phyloP scores from a whole-genome alignment of 1,140 invertebrate genomes.

The Temnothorax curvispinosus region DNA sequence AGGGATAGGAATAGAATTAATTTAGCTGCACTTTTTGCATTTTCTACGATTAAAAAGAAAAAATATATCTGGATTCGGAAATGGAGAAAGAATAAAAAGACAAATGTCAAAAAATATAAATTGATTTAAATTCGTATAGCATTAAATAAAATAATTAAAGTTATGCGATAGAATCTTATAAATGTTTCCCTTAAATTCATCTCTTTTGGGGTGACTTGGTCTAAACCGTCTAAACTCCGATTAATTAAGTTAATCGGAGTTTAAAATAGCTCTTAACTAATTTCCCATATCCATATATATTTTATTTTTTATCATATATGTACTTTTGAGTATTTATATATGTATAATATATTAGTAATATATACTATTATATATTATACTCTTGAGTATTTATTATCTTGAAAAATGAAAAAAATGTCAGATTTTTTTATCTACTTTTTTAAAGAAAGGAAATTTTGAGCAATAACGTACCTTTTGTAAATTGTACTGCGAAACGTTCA shows the following conservation, averaged over 20 bases:
- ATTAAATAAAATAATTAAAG: too few species aligned
- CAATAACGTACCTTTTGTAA: conserved; percentile 1
- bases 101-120: neutral
- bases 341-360: too few species aligned
- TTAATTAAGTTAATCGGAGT: too few species aligned
- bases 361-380: too few species aligned
- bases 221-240: too few species aligned
- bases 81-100: neutral
- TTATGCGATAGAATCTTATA: too few species aligned
- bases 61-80: neutral
- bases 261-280: too few species aligned
- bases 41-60: neutral
- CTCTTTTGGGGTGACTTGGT: neutral
- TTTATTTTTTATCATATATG: too few species aligned
- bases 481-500: neutral
- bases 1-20: neutral
- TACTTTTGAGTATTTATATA: too few species aligned
- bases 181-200: neutral
- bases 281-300: too few species aligned
- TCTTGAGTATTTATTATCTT: too few species aligned
- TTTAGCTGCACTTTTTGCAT: neutral
- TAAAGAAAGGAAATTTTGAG: neutral
- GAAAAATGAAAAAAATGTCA: too few species aligned
- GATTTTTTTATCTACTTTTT: neutral
- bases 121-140: neutral